These are phyloP conservation scores for Euplexia lucipara DNA, from an alignment of 2,888 invertebrate genomes.

Conservation along the genomic window DNA sequence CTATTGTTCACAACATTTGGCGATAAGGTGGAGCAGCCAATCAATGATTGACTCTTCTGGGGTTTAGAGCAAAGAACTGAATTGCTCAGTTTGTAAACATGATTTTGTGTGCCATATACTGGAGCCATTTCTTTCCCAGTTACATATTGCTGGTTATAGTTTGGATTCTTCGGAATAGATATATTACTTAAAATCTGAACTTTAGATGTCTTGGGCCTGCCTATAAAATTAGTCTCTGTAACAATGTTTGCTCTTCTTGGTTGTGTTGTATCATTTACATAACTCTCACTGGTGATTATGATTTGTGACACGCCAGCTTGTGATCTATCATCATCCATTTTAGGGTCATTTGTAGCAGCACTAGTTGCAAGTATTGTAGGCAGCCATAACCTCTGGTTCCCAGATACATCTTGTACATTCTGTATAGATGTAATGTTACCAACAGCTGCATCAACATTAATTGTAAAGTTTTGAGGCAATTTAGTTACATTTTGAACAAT, in stretches of 20 bases:
- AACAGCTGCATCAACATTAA: slow-evolving; percentile 87
- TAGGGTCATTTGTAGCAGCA: slow-evolving; percentile 77
- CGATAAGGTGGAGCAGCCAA: slow-evolving; percentile 82
- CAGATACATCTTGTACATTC: slow-evolving; percentile 87
- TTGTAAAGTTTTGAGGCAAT: slow-evolving; percentile 87
- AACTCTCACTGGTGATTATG: slow-evolving; percentile 87
- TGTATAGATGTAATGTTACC: slow-evolving; percentile 87
- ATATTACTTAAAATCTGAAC: slow-evolving; percentile 89
- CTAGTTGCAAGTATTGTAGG: slow-evolving; percentile 87
- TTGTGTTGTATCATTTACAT: slow-evolving; percentile 81
- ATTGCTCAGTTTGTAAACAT: slow-evolving; percentile 86
- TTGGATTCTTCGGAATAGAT: slow-evolving; percentile 85
- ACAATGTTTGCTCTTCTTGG: slow-evolving; percentile 83
- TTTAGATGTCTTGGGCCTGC: slow-evolving; percentile 84
- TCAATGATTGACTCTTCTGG: slow-evolving; percentile 84
- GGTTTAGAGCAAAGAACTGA: slow-evolving; percentile 85
- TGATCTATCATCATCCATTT: slow-evolving; percentile 82
- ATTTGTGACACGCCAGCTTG: slow-evolving; percentile 86
- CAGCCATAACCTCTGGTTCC: slow-evolving; percentile 86
- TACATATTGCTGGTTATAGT: slow-evolving; percentile 83
- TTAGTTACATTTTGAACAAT: slow-evolving; percentile 88
- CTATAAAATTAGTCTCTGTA: slow-evolving; percentile 83
- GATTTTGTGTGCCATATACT: slow-evolving; percentile 84
- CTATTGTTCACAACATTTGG: slow-evolving; percentile 82
- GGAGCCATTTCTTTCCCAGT: slow-evolving; percentile 82